phyloP scores from a whole-genome alignment of 2,797 vertebrate species.

The Ctenopoma kingsleyae region DNA sequence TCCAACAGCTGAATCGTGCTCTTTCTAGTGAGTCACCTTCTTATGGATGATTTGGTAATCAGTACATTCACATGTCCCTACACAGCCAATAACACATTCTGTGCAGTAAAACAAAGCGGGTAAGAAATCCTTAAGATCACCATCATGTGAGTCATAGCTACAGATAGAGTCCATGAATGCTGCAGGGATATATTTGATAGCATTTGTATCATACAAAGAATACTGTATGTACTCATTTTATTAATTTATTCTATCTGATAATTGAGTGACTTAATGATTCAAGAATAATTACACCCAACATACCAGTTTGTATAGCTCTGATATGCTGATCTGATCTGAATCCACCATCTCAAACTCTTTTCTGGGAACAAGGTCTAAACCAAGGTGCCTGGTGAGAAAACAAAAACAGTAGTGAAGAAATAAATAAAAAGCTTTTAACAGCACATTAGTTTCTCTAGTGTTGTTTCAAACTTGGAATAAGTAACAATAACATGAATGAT shows the following conservation, averaged over 20 bases:
- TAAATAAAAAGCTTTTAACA: not conserved
- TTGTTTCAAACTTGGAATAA: not conserved
- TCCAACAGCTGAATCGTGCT: slow-evolving; percentile 53
- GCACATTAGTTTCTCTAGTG: not conserved
- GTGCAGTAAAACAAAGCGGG: not conserved
- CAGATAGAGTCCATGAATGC: slow-evolving; percentile 35
- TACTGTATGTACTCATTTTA: slow-evolving; percentile 5
- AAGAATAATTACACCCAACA: slow-evolving; percentile 33
- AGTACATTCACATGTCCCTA: slow-evolving; percentile 67
- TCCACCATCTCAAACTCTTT: slow-evolving; percentile 99
- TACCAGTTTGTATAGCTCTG: slow-evolving; percentile 99
- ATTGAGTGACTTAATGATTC: slow-evolving; percentile 23
- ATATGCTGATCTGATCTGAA: slow-evolving; percentile 97
- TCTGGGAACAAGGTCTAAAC: slow-evolving; percentile 96
- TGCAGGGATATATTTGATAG: slow-evolving; percentile 19
- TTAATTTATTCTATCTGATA: slow-evolving; percentile 31
- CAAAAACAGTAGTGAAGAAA: slow-evolving; percentile 7
- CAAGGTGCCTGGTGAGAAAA: slow-evolving; percentile 89
- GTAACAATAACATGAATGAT: not conserved
- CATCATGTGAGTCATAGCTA: slow-evolving; percentile 30
- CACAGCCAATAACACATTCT: slow-evolving; percentile 54
- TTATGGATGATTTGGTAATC: slow-evolving; percentile 77
- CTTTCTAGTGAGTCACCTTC: slow-evolving; percentile 70
- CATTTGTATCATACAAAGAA: slow-evolving; percentile 29
- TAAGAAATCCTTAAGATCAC: slow-evolving; percentile 15